Evolutionary conservation across 2,888 invertebrate species (phyloP), one percentile per base, ranked within the genome.

Genomic region (Didymodactylos carnosus): DNA sequence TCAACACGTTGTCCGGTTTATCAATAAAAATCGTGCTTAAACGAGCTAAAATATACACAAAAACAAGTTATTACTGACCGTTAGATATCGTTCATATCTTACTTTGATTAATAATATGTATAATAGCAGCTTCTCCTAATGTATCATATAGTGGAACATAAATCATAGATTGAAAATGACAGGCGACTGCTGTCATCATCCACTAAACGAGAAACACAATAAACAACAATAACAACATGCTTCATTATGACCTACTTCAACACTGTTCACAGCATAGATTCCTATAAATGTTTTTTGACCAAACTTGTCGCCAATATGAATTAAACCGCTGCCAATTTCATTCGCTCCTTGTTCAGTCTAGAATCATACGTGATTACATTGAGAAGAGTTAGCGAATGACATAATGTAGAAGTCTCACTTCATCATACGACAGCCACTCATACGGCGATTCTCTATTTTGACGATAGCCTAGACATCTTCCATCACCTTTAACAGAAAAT

Each of bases 181-280:
- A 71, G 14, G 74, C 74, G 5, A 46, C 19, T n/a, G 71, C 74
- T 16, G 74, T 74, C 8, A 71, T 35, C 3, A 46, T 39, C 74
- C 74, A 74, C 70, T 70, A 70, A 25, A 62, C 19, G n/a, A n/a
- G n/a, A 35, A 19, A 29, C 1, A 46, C 19, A 46, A 8, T 16
- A 2, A n/a, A 23, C 19, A 49, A 19, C 2, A 23, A 49, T 19
- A 49, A 49, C 19, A 43, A 7, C 19, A 43, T 43, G 3, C 4
- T 19, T 43, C 25, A 7, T 23, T 23, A 23, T 23, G 11, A 11
- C 19, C 1, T 62, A 62, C 62, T 77, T 94, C 94, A 14, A 92
- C 91, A 81, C 91, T 91, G 85, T 94, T 94, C 84, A 90, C 90
- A 81, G 92, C 89, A 85, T 94, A 94, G 80, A 94, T 90, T 80